Base-by-base conservation (phyloP, 2,113 vertebrate genomes). In the Mellivora capensis region DNA sequence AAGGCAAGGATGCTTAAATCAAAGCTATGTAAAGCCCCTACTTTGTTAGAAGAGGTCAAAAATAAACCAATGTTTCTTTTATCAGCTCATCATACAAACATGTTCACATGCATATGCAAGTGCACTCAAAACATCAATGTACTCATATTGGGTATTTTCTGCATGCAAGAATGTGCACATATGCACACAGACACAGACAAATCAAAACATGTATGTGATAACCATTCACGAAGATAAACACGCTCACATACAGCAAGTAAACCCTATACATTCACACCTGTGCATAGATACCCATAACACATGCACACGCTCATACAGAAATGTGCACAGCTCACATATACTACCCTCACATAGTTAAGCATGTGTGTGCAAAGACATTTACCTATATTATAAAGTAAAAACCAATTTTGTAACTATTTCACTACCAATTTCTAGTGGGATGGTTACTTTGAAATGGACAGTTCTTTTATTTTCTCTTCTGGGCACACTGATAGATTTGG, bases 11-110 rank as follows among this genome's bases (percentile, higher is more conserved):
- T 72, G 2, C 17, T 59, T 44, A 72, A 76, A 62, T 76, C 3
- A 79, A 59, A 76, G 31, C 74, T 2, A 25, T 7, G 8, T 20
- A 17, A 37, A 83, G 1, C 31, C 5, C 9, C 9, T 52, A 23
- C 14, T 96, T 92, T 11, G 44, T 49, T 25, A 83, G 13, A 42
- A 91, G 47, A 85, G 31, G 23, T 59, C 31, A 18, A 57, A 34
- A 88, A 77, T 29, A 44, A 61, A 39, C 5, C 20, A n/a, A 54
- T 23, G 89, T 83, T 81, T 86, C 44, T 74, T 90, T 76, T 83
- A 74, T 69, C 0, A 39, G 14, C 49, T 80, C 39, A 34, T 49
- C 25, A 49, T 7, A 47, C 2, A 89, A 86, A 91, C 18, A 37
- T 12, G 2, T 39, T 86, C 25, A 77, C 4, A 54, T 67, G 34